Evolutionary conservation across 2,888 invertebrate species (phyloP).

Genomic region (Tachystola acroxantha): DNA sequence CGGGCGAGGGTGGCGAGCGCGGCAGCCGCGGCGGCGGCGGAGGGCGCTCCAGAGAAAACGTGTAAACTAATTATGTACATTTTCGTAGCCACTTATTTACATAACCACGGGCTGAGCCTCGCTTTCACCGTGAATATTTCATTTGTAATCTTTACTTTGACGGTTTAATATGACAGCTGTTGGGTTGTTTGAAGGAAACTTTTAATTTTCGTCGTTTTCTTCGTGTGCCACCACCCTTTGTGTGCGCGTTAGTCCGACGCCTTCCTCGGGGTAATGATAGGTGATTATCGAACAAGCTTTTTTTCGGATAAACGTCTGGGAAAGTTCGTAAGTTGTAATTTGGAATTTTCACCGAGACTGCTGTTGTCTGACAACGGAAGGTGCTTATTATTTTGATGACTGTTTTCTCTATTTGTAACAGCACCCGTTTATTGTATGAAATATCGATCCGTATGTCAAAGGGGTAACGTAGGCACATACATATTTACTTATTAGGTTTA

Average conservation of each 20-base stretch:
- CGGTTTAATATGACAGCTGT: conserved; percentile 77
- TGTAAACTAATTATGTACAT: conserved; percentile 79
- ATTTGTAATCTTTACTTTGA: conserved; percentile 76
- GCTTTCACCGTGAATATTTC: conserved; percentile 79
- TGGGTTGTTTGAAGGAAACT: conserved; percentile 73
- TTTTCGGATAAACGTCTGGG: conserved; percentile 58
- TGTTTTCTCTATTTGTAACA: conserved; percentile 39
- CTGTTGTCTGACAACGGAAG: conserved; percentile 44
- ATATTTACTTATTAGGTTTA: too few relatives aligned
- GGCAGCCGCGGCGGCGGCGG: conserved; percentile 26
- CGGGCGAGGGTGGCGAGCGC: conserved; percentile 9
- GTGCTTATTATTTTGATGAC: conserved; percentile 61
- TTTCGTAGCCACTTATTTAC: conserved; percentile 78
- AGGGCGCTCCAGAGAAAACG: conserved; percentile 66
- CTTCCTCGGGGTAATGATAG: conserved; percentile 65
- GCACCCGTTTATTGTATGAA: conserved; percentile 26
- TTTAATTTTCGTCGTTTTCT: conserved; percentile 73
- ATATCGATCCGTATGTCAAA: conserved; percentile 22
- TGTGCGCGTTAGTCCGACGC: conserved; percentile 57
- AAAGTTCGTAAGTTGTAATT: conserved; percentile 61
- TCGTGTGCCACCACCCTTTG: conserved; percentile 58
- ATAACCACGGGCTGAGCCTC: conserved; percentile 71
- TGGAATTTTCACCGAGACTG: conserved; percentile 53
- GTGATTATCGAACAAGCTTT: conserved; percentile 61
- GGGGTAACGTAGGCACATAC: conserved; percentile 19